Base-by-base conservation (phyloP, 2,113 vertebrate genomes). In the Cygnus atratus region DNA sequence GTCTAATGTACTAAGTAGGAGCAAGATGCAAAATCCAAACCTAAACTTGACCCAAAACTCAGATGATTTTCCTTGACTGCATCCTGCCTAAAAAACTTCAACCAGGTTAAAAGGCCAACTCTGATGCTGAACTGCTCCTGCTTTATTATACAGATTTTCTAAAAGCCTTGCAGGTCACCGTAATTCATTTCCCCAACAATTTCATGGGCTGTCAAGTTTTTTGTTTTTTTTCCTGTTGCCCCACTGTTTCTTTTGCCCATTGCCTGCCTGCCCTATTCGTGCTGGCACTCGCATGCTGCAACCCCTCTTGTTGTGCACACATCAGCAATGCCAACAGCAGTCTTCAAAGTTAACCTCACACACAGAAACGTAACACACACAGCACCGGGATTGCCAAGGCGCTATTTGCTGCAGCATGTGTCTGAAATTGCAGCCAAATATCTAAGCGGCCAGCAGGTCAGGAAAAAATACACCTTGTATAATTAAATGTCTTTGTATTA, bases 391-490 rank as follows among this genome's bases (percentile, higher is more conserved):
- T 9, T 48, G 73, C 76, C 80, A 75, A 67, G 52, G 67, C 87
- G 50, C 65, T 71, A 44, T 58, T 57, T 48, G 75, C 61, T 41
- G 62, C 62, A 66, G 87, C 44, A 15, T 15, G 75, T 21, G 59
- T 9, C 74, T 65, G 75, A 76, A 95, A 80, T 8, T 13, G 76
- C 76, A 88, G 84, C 80, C 80, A 44, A 77, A 52, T 50, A 85
- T 33, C 44, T 37, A 28, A 91, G 37, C 6, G 65, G 89, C 74
- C 91, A 95, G 80, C 73, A 72, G 89, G 81, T 59, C 76, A 80
- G 75, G 3, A 12, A 19, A 37, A 61, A 43, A 86, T 1, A 7
- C 22, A 55, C n/a, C 39, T 37, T 52, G 63, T 37, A 7, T 63
- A 87, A 95, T 71, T 48, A 93, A 93, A 87, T 11, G 11, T 4